Evolutionary conservation across 2,888 invertebrate species (phyloP).

Genomic region (Rhamnusium bicolor): DNA sequence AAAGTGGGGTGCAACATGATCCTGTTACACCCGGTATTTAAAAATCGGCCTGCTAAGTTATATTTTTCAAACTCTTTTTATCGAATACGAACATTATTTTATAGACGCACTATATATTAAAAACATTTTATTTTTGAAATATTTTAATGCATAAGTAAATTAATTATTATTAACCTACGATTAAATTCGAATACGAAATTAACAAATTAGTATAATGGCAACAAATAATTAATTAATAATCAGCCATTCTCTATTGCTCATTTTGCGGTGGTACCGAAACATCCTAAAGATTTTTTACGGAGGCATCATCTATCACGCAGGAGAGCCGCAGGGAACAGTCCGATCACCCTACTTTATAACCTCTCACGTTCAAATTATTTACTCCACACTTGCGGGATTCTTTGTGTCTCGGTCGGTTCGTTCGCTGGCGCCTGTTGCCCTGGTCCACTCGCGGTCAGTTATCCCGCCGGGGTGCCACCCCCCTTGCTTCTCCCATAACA

Average conservation of each 20-base stretch:
- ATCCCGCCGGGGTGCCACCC: constrained; percentile 65
- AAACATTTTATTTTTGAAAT: no score
- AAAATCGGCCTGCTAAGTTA: no score
- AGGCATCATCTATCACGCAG: constrained; percentile 44
- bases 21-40: no score
- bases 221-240: no score
- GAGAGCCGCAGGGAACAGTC: constrained; percentile 60
- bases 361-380: constrained; percentile 66
- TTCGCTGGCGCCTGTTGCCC: constrained; percentile 71
- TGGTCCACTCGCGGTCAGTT: constrained; percentile 60
- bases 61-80: no score
- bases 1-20: no score
- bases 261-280: constrained; percentile 1
- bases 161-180: no score
- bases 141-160: no score
- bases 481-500: constrained; percentile 28
- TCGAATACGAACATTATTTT: no score
- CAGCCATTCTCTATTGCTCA: neutral
- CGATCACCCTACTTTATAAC: constrained; percentile 73
- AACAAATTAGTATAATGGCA: no score
- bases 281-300: constrained; percentile 20
- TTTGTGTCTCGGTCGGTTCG: constrained; percentile 73
- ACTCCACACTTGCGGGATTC: constrained; percentile 67
- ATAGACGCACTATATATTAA: no score
- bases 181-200: no score